phyloP scores from a whole-genome alignment of 2,113 vertebrate species.

The Shinisaurus crocodilurus region DNA sequence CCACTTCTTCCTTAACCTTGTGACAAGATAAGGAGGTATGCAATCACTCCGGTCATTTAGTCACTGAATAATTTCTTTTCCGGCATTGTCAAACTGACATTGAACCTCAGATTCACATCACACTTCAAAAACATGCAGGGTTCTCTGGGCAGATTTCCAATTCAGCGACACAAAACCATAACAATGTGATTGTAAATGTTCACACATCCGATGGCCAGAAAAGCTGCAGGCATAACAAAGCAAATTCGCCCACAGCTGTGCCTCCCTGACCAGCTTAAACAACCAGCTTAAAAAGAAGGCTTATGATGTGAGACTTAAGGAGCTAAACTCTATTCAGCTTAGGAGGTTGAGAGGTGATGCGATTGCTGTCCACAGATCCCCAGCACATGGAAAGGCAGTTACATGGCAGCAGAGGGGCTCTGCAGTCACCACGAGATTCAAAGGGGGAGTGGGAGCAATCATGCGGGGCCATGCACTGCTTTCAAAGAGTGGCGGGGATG shows the following conservation, averaged over 20 bases:
- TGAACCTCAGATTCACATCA: background rate
- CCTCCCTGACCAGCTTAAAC: background rate
- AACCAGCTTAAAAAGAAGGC: conserved; percentile 5
- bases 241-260: background rate
- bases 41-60: background rate
- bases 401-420: too few relatives aligned
- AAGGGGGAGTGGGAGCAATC: background rate
- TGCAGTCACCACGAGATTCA: background rate
- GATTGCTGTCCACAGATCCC: background rate
- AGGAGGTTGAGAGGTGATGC: background rate
- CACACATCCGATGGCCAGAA: background rate
- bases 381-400: background rate
- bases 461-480: too few relatives aligned
- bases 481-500: background rate
- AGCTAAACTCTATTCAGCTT: background rate
- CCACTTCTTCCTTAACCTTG: background rate
- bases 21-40: too few relatives aligned
- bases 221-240: background rate
- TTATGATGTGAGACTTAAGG: conserved; percentile 4
- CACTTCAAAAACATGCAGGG: background rate
- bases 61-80: background rate
- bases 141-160: background rate
- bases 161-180: background rate
- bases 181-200: background rate
- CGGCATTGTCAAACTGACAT: background rate